Percentiles rank a stretch among this genome's conserved stretches.
Evolutionary conservation across 2,797 vertebrate species (phyloP).

Genomic region (Etheostoma perlongum): DNA sequence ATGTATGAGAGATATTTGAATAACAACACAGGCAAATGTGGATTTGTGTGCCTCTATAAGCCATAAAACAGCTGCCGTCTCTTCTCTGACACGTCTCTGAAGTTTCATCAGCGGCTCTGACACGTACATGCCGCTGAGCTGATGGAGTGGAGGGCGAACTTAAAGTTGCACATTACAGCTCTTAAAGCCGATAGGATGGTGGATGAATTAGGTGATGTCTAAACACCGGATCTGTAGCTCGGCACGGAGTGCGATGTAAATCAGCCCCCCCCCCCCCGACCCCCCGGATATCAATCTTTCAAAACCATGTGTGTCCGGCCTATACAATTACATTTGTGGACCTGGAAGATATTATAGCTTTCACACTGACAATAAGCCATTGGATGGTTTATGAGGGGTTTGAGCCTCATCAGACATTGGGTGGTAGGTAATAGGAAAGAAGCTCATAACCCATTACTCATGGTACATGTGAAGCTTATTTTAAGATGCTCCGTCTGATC

Average conservation of each 20-base stretch:
- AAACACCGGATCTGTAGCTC: conserved; percentile 60
- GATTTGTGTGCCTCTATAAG: conserved; percentile 45
- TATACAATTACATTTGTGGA: conserved; percentile 66
- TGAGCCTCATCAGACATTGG: conserved; percentile 43
- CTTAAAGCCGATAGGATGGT: conserved; percentile 45
- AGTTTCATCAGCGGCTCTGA: conserved; percentile 56
- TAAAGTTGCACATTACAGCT: conserved; percentile 49
- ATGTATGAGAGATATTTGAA: conserved; percentile 29
- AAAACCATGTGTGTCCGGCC: conserved; percentile 49
- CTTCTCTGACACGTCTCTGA: conserved; percentile 52
- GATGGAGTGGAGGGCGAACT: conserved; percentile 53
- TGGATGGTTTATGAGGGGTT: conserved; percentile 55
- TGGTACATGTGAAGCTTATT: conserved; percentile 51
- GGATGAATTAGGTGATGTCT: conserved; percentile 74
- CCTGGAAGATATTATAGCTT: conserved; percentile 75
- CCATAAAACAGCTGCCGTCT: conserved; percentile 61
- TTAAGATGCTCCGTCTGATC: conserved; percentile 48
- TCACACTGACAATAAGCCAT: conserved; percentile 52
- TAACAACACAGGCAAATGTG: conserved; percentile 47
- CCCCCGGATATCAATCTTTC: conserved; percentile 41
- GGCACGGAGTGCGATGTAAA: conserved; percentile 65
- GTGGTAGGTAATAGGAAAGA: conserved; percentile 41
- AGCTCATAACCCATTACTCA: conserved; percentile 54
- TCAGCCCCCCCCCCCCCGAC: conserved; percentile 40
- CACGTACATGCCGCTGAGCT: conserved; percentile 50